Percentiles rank a stretch among this genome's conserved stretches.
Evolutionary conservation across 2,888 invertebrate genomes (phyloP).

Genomic region (Cacoxenus indagator): DNA sequence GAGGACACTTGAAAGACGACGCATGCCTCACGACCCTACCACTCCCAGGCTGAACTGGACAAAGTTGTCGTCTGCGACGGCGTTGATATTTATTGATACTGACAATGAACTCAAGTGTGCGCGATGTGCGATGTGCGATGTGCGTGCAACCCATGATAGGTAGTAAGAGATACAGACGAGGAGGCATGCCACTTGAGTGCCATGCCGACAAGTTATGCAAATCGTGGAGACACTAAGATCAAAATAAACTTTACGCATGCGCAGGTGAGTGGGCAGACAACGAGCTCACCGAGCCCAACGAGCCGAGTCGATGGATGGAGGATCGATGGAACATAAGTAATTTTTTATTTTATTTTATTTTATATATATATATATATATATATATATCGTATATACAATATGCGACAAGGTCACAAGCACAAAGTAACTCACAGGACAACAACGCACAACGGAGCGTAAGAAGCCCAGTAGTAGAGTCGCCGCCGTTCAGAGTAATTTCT

Average conservation of each 20-base stretch:
- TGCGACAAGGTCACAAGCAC: slow-evolving; percentile 10
- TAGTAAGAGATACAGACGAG: background rate
- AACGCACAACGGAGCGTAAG: background rate
- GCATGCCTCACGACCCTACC: background rate
- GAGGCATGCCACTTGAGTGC: background rate
- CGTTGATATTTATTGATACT: slow-evolving; percentile 63
- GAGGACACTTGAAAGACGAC: slow-evolving; percentile 9
- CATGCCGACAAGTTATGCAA: slow-evolving; percentile 61
- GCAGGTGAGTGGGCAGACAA: slow-evolving; percentile 53
- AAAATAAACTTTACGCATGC: slow-evolving; percentile 58
- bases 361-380: no score
- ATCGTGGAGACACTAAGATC: slow-evolving; percentile 61
- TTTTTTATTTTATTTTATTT: no score
- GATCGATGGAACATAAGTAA: no score
- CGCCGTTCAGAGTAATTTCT: slow-evolving; percentile 2
- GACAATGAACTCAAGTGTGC: slow-evolving; percentile 50
- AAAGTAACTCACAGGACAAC: no score
- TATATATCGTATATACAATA: no score
- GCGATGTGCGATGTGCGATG: background rate
- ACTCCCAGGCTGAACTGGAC: slow-evolving; percentile 29
- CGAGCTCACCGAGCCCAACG: slow-evolving; percentile 34
- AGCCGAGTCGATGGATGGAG: background rate
- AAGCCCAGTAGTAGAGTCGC: background rate
- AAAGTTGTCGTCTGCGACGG: slow-evolving; percentile 53
- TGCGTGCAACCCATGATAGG: background rate